Base-by-base conservation (phyloP, 2,797 vertebrate genomes). In the Scarus forsteni region DNA sequence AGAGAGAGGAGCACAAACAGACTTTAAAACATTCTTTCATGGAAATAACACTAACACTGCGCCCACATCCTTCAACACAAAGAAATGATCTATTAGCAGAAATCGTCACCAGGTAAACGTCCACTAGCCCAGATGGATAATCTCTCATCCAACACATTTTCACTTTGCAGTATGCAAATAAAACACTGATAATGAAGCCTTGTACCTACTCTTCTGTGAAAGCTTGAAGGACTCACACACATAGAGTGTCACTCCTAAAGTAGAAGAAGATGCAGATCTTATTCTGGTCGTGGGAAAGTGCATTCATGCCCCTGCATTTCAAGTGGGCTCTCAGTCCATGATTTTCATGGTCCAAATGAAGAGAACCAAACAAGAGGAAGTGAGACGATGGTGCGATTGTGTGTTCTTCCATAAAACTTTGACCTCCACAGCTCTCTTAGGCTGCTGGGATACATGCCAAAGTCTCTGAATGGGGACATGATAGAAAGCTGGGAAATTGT, bases 121-220 rank as follows among this genome's bases (percentile, higher is more conserved):
- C 27, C 2, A 9, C 14, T 16, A 19, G 19, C 44, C 4, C 9
- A 3, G 27, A 27, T 6, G 1, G 42, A 5, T 36, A 34, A 2
- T 51, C 8, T 45, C 9, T n/a, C 54, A 36, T 57, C 7, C 10
- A 35, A 69, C 40, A 62, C 10, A 49, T 59, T 61, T 69, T 40
- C n/a, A 52, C 49, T 66, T n/a, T 56, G 40, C 48, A 69, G 27
- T 2, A 36, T 66, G 46, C 63, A 59, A 8, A 51, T 7, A 39
- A 10, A 39, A 39, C 38, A 7, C 38, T 39, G 38, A 39, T 39
- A 7, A 3, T 10, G 38, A 39, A 39, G 7, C 3, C 7, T 42
- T 48, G 18, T 10, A 34, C 38, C 40, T 39, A 42, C 15, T 3
- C 54, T 52, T 69, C 46, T 49, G n/a, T 43, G 70, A 69, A 65